Evolutionary conservation across 2,113 vertebrate species (phyloP).

Genomic region (Pipa parva): DNA sequence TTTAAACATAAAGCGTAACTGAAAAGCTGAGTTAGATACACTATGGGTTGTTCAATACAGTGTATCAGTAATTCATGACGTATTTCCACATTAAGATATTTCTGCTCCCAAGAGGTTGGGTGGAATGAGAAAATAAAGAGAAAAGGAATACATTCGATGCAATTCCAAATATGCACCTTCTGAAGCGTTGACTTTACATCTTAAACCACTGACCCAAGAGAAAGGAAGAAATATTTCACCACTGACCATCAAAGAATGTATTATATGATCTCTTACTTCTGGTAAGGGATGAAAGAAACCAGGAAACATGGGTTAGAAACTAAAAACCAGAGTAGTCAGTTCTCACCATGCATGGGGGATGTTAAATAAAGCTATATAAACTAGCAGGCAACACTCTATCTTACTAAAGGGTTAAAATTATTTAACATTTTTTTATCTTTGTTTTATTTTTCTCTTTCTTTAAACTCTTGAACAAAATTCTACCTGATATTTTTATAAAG

Average conservation of each 20-base stretch:
- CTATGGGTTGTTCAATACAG: neutral
- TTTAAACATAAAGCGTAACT: neutral
- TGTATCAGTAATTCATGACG: conserved; percentile 2
- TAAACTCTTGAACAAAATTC: too few species aligned
- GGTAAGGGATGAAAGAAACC: neutral
- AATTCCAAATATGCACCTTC: conserved; percentile 17
- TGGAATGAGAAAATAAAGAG: conserved; percentile 28
- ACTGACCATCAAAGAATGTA: conserved; percentile 4
- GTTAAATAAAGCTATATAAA: too few species aligned
- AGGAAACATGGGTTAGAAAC: neutral
- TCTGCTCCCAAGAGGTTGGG: conserved; percentile 26
- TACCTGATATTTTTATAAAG: too few species aligned
- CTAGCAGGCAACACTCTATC: too few species aligned
- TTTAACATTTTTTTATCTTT: too few species aligned
- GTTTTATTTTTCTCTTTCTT: too few species aligned
- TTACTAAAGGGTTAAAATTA: too few species aligned
- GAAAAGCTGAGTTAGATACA: neutral
- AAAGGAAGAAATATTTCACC: conserved; percentile 23
- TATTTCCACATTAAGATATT: conserved; percentile 8
- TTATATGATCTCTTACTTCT: neutral
- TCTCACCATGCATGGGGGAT: too few species aligned
- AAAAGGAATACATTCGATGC: conserved; percentile 1
- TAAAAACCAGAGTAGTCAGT: conserved; percentile 1
- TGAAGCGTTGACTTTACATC: neutral
- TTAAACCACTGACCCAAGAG: neutral